These are phyloP conservation scores for Xanthia icteritia DNA, from an alignment of 2,888 invertebrate genomes.

Conservation along the genomic window DNA sequence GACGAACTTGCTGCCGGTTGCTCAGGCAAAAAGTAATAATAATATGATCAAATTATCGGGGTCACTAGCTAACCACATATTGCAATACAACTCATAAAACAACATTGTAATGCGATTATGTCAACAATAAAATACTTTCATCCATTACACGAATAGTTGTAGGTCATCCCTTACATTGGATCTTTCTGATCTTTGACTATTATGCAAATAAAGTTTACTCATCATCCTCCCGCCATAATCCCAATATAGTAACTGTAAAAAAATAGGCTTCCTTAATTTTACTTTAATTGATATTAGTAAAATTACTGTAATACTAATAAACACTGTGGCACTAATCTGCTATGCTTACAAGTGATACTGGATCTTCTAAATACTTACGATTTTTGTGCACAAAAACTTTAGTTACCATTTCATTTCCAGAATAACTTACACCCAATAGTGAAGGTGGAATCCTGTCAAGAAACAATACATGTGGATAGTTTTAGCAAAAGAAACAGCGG, in stretches of 20 bases:
- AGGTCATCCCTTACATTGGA: too few species aligned
- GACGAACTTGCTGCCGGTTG: too few species aligned
- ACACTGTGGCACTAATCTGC: not conserved
- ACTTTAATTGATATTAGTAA: not conserved
- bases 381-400: not conserved
- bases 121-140: too few species aligned
- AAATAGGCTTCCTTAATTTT: not conserved
- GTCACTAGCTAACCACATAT: too few species aligned
- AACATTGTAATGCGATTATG: too few species aligned
- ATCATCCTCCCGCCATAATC: not conserved
- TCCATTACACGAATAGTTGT: too few species aligned
- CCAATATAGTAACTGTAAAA: not conserved
- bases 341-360: not conserved
- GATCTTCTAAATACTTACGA: not conserved
- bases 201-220: not conserved
- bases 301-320: not conserved
- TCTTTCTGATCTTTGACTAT: too few species aligned
- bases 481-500: constrained; percentile 68
- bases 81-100: too few species aligned
- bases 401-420: constrained; percentile 64
- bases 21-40: too few species aligned
- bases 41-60: too few species aligned
- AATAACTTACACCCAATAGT: constrained; percentile 73
- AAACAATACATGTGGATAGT: constrained; percentile 66
- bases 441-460: constrained; percentile 74